Base-by-base conservation (phyloP, 1,140 invertebrate species). In the Drosophila sproati region DNA sequence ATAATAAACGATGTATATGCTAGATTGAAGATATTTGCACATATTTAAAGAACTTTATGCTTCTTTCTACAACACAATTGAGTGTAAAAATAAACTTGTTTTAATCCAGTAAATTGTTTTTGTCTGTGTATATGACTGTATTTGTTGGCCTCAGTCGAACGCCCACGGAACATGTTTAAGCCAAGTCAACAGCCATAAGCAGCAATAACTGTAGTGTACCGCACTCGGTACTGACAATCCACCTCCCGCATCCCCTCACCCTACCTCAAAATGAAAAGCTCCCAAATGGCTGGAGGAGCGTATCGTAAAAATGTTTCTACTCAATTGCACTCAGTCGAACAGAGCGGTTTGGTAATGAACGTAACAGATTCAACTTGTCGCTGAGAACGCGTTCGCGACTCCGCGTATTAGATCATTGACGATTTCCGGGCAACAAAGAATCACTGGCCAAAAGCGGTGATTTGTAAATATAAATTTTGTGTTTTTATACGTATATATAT, bases 281-380 rank as follows among this genome's bases (percentile, higher is more conserved):
- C 62, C 35, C 77, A 70, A 48, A 57, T 28, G 47, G 54, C 50
- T 37, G 35, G 52, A 47, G 60, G 80, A 78, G 80, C 72, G 72
- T 82, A 79, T 78, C 80, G 81, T 75, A 75, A 80, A 73, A 80
- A 79, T 77, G 77, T 90, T 81, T 75, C 20, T 86, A 75, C 82
- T 86, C 82, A 70, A 62, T 52, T 67, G 73, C 51, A 71, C 69
- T 89, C 86, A 89, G 85, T 88, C 73, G 80, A 68, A 52, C 47
- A 71, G 48, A 64, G 74, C 59, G 73, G 56, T 75, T 85, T 73
- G 85, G 64, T 70, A 73, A 81, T 81, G 85, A 89, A 89, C 86
- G 80, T 81, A 77, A 75, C 78, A 72, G 63, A 73, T 73, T 73
- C 56, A 78, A 78, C 66, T 66, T 78, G 62, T 79, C 57, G 75